Evolutionary conservation across 2,113 vertebrate genomes (phyloP), one percentile per base, ranked within the genome.

Genomic region (Xiphophorus maculatus): DNA sequence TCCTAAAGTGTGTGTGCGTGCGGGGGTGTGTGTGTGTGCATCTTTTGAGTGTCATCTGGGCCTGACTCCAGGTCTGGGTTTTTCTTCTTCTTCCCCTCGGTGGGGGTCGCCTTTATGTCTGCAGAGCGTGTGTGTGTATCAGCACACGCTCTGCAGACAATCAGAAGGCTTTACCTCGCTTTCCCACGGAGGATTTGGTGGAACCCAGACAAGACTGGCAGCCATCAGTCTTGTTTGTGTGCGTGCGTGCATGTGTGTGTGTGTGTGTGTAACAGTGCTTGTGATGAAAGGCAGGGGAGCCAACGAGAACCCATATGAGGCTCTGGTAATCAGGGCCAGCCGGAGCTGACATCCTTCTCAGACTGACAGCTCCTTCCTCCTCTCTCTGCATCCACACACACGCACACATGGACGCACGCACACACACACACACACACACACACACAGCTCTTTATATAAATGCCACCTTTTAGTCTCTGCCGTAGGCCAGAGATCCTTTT

Each of bases 361-460:
- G 95, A 92, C 95, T 96, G 97, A 98, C 97, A 97, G 96, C 94
- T 93, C 94, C 94, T 97, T 98, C 97, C 97, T 97, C 95, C 95
- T 95, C 93, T 95, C 92, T 92, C 93, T 88, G 87, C 94, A 93
- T 95, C 92, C 68, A 64, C 68, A 74, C 80, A 51, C 73, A 77
- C 65, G 69, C 74, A 65, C 74, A 63, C 61, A 64, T 64, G 58
- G 63, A 68, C 71, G 58, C 69, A 68, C 71, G 58, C 69, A 72
- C 48, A 58, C 65, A 66, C 71, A 63, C 71, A 65, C 69, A 67
- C 79, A 76, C 70, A 65, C 30, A 33, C 30, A 35, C 29, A 60
- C 17, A 61, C 14, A 61, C 11, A 15, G 8, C 15, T 35, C 63
- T 66, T 72, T 48, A 48, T 48, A 48, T 19, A 42, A 42, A 42